Conservation (phyloP, 2,113 vertebrate species). For the Heteronetta atricapilla region DNA sequence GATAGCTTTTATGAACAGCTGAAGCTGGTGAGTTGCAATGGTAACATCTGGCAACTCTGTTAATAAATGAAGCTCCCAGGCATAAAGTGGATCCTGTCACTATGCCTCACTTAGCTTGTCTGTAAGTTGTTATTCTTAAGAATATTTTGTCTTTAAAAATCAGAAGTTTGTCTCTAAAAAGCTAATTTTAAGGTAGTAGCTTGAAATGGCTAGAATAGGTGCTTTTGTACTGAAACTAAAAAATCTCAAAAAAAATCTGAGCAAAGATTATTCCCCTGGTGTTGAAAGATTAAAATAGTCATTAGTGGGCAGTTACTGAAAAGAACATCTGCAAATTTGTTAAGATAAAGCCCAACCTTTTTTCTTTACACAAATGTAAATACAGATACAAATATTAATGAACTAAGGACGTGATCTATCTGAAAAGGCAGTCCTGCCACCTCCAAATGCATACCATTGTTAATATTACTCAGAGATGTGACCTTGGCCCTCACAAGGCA, state of each 20-base stretch:
- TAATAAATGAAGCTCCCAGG: background rate
- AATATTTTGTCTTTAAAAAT: background rate
- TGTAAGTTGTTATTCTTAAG: background rate
- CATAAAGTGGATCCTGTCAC: background rate
- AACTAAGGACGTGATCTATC: background rate
- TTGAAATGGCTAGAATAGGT: background rate
- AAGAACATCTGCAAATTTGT: background rate
- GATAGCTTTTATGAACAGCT: background rate
- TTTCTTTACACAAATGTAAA: background rate
- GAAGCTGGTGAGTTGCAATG: background rate
- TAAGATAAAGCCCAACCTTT: background rate
- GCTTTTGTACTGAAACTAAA: background rate
- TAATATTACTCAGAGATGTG: background rate
- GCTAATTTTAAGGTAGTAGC: background rate
- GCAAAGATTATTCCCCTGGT: background rate
- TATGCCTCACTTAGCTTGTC: background rate
- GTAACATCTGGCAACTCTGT: background rate
- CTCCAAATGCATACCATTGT: background rate
- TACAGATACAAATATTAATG: background rate
- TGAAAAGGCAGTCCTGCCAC: background rate
- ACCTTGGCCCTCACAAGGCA: background rate
- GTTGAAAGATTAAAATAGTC: background rate
- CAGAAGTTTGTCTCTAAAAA: background rate
- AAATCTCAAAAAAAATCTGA: background rate
- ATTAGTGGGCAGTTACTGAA: background rate